Conservation (phyloP, 1,140 invertebrate species). For the Teleopsis dalmanni region DNA sequence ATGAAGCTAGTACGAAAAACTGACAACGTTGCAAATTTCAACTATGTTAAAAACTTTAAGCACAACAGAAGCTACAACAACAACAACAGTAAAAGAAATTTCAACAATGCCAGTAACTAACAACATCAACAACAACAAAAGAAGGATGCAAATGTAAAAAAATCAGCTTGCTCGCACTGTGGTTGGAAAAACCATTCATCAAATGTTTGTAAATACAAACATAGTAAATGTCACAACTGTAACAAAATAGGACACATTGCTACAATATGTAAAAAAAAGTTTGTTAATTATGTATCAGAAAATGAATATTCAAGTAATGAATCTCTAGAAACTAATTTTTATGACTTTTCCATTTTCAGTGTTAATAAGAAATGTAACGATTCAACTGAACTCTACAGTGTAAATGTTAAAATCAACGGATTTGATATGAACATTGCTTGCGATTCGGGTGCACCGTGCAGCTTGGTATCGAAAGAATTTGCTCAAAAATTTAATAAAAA, state of each 20-base stretch:
- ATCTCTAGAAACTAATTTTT: constrained; percentile 1
- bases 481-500: constrained; percentile 7
- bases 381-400: constrained; percentile 2
- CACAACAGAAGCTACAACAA: too few relatives aligned
- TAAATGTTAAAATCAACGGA: constrained; percentile 4
- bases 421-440: constrained; percentile 1
- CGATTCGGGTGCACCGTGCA: too few relatives aligned
- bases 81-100: neutral
- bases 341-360: constrained; percentile 7
- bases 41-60: too few relatives aligned
- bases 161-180: neutral
- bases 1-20: constrained; percentile 6
- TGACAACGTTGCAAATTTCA: too few relatives aligned
- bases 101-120: neutral
- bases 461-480: constrained; percentile 7
- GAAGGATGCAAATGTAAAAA: neutral
- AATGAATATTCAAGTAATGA: neutral
- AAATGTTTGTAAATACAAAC: neutral
- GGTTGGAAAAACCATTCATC: neutral
- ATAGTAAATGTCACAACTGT: constrained; percentile 5
- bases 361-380: neutral
- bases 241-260: constrained; percentile 7
- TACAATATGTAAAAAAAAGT: neutral
- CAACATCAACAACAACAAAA: neutral
- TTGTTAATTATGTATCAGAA: constrained; percentile 8